These are phyloP conservation scores for Chaetodon trifascialis DNA, from an alignment of 2,113 vertebrate genomes.

Conservation along the genomic window DNA sequence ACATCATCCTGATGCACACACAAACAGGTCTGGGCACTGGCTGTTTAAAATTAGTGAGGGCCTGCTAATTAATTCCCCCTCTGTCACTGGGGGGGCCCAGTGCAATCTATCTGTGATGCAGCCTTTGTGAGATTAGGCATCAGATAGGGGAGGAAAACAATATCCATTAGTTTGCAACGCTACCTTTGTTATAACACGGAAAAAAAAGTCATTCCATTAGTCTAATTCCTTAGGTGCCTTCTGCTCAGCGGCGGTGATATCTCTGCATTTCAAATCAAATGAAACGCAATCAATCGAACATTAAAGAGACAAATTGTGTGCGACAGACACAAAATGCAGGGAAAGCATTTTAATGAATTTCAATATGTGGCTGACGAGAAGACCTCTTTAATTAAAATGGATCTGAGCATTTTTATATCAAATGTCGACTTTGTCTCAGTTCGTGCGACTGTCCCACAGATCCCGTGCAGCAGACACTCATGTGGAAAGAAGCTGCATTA, in stretches of 20 bases:
- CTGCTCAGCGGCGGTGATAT: slow-evolving; percentile 57
- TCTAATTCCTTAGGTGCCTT: slow-evolving; percentile 77
- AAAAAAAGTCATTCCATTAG: slow-evolving; percentile 69
- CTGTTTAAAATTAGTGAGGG: slow-evolving; percentile 80
- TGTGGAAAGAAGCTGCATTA: neutral
- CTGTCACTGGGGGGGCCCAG: slow-evolving; percentile 71
- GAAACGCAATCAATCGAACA: slow-evolving; percentile 78
- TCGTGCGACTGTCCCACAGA: slow-evolving; percentile 38
- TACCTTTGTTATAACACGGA: slow-evolving; percentile 73
- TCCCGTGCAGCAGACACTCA: slow-evolving; percentile 1
- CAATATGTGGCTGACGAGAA: slow-evolving; percentile 57
- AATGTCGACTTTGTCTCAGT: slow-evolving; percentile 52
- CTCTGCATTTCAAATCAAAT: slow-evolving; percentile 79
- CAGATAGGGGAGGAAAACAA: slow-evolving; percentile 81
- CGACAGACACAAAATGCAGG: slow-evolving; percentile 62
- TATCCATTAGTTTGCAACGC: slow-evolving; percentile 78
- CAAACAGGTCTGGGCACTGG: slow-evolving; percentile 71
- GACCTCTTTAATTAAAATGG: slow-evolving; percentile 75
- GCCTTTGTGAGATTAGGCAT: slow-evolving; percentile 78
- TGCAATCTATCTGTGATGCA: slow-evolving; percentile 77
- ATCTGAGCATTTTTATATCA: slow-evolving; percentile 56
- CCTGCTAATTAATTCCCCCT: slow-evolving; percentile 83
- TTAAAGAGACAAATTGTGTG: slow-evolving; percentile 74
- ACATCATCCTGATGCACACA: slow-evolving; percentile 68
- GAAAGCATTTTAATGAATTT: slow-evolving; percentile 77